These are phyloP conservation scores for Euplagia quadripunctaria DNA, from an alignment of 2,888 invertebrate genomes.

Conservation along the genomic window DNA sequence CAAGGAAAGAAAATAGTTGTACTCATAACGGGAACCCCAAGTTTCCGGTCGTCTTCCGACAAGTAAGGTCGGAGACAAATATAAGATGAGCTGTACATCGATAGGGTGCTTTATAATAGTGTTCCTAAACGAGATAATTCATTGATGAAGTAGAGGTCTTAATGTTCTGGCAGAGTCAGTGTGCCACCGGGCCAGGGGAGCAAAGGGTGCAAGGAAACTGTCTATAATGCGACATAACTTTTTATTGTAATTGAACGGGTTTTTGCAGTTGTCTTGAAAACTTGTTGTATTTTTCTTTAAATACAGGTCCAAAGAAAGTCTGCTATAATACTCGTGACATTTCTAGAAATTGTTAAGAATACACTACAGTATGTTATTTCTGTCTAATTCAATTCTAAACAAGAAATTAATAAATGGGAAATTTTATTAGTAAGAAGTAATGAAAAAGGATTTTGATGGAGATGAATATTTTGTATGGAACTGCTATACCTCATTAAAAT, in stretches of 20 bases:
- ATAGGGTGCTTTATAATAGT: conserved; percentile 40
- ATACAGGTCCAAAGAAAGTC: neutral
- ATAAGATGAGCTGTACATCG: conserved; percentile 66
- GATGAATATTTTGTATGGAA: too few relatives aligned
- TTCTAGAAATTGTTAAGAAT: neutral
- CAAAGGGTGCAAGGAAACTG: conserved; percentile 58
- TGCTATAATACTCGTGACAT: neutral
- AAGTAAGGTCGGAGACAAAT: conserved; percentile 59
- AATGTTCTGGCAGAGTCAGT: conserved; percentile 61
- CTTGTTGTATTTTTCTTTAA: conserved; percentile 22
- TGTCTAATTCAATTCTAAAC: neutral
- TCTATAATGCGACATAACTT: conserved; percentile 28
- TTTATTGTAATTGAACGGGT: conserved; percentile 45
- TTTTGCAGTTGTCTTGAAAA: conserved; percentile 30
- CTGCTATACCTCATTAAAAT: too few relatives aligned
- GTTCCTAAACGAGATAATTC: conserved; percentile 46
- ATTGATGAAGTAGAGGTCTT: conserved; percentile 57
- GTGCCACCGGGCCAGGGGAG: conserved; percentile 73
- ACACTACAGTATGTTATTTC: neutral
- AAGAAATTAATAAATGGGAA: neutral
- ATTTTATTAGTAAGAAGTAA: neutral
- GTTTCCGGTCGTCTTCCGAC: conserved; percentile 77
- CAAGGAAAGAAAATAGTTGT: conserved; percentile 58
- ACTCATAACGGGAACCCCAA: conserved; percentile 73
- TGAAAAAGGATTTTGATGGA: neutral